Percentiles rank a stretch among this genome's conserved stretches.
Conservation (phyloP, 2,888 invertebrate species). For the Scotopteryx bipunctaria region DNA sequence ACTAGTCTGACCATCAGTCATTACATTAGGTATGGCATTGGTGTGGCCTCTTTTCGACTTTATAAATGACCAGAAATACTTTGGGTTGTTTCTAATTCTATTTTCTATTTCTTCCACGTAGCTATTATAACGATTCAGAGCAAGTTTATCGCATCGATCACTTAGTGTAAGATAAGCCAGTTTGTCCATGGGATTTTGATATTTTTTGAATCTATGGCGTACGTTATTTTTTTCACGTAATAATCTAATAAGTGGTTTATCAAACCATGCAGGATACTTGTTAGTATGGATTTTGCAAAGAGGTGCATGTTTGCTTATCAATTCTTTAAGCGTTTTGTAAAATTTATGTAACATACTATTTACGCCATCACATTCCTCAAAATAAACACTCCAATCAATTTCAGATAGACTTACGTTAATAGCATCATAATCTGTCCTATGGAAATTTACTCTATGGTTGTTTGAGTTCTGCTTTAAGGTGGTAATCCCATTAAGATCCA, state of each 20-base stretch:
- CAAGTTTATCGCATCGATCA: background rate
- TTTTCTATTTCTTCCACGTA: too few relatives aligned
- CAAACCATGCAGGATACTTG: conserved; percentile 1
- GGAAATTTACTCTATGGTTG: background rate
- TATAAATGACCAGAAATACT: too few relatives aligned
- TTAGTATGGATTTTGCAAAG: background rate
- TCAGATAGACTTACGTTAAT: background rate
- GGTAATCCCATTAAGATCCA: background rate
- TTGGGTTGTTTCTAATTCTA: too few relatives aligned
- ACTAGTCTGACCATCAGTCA: background rate
- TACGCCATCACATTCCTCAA: background rate
- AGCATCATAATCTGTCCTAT: background rate
- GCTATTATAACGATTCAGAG: background rate
- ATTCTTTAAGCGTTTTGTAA: too few relatives aligned
- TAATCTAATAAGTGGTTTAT: background rate
- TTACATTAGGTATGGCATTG: background rate
- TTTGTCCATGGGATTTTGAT: background rate
- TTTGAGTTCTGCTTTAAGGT: background rate
- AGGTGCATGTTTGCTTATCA: too few relatives aligned
- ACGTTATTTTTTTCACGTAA: background rate
- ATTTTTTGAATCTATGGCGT: background rate
- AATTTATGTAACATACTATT: too few relatives aligned
- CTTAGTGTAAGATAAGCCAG: background rate
- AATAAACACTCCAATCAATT: background rate
- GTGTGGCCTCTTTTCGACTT: background rate